These are phyloP conservation scores for Nycticorax nycticorax DNA, from an alignment of 2,113 vertebrate genomes.

Conservation along the genomic window DNA sequence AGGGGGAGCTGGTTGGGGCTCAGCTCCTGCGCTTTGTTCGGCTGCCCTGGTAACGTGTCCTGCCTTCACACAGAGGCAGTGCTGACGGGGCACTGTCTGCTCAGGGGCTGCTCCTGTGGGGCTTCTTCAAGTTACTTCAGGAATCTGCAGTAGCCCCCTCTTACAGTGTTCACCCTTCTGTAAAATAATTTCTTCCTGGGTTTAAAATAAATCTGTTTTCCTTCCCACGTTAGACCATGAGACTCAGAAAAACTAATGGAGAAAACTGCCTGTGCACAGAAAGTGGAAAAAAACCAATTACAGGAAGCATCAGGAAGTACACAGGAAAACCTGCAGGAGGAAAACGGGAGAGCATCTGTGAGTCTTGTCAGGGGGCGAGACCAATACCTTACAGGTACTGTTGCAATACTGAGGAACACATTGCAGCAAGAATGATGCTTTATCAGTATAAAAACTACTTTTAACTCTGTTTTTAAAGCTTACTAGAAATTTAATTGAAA, in stretches of 20 bases:
- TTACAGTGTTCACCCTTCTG: neutral
- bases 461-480: neutral
- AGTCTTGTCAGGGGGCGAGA: neutral
- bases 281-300: neutral
- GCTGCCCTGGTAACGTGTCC: neutral
- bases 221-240: neutral
- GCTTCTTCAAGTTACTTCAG: neutral
- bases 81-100: neutral
- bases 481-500: neutral
- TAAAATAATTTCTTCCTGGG: neutral
- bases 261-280: neutral
- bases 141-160: neutral
- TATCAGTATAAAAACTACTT: neutral
- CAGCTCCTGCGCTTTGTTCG: neutral
- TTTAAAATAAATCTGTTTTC: neutral
- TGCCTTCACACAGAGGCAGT: fast-evolving
- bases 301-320: fast-evolving
- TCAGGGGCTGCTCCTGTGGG: neutral
- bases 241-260: neutral
- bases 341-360: neutral
- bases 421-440: neutral
- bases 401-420: neutral
- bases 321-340: neutral
- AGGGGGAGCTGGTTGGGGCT: neutral
- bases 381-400: neutral